Base-by-base conservation (phyloP, 53 echinoderm and acorn worm genomes). In the Luidia sarsii region DNA sequence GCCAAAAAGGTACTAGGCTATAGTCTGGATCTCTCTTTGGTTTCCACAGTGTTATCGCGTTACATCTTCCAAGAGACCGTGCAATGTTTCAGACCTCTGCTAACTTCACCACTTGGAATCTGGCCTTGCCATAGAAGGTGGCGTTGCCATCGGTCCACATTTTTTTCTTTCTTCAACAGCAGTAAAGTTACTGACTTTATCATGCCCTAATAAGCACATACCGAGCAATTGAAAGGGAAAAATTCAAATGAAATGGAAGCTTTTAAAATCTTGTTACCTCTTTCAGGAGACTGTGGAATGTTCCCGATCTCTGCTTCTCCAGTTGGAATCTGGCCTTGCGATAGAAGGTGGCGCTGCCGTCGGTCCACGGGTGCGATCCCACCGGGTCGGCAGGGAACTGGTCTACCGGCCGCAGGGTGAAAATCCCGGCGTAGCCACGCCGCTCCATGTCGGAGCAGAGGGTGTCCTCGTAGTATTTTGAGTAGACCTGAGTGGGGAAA, bases 261-360 rank as follows among this genome's bases (percentile, higher is more conserved):
- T 46, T 7, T 23, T 27, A 27, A 15, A 48, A 13, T 28, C 7
- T 53, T 67, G 23, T 16, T 37, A 22, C 7, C 67, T 32, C 24
- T 50, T n/a, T n/a, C n/a, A n/a, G n/a, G n/a, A n/a, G n/a, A n/a
- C n/a, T n/a, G n/a, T 53, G 14, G 67, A 52, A 15, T 67, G 50
- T 15, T 51, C 81, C 8, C 33, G 8, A n/a, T 48, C 32, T 50
- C 68, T 87, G 33, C 21, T 93, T 87, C 6, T 80, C 27, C 28
- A 87, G 33, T 41, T 71, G 27, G 54, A 90, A 93, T 41, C 87
- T 39, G 3, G 53, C 50, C 27, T 49, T 63, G 53, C 73, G 50
- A 68, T 90, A 87, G 46, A 93, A 93, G 10, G 89, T 93, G 24
- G 93, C 93, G 22, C 54, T 28, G 2, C 82, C 82, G 22, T 56